Percentiles rank a stretch among this genome's conserved stretches.
phyloP scores from a whole-genome alignment of 1,140 invertebrate genomes.

The Drosophila ficusphila region DNA sequence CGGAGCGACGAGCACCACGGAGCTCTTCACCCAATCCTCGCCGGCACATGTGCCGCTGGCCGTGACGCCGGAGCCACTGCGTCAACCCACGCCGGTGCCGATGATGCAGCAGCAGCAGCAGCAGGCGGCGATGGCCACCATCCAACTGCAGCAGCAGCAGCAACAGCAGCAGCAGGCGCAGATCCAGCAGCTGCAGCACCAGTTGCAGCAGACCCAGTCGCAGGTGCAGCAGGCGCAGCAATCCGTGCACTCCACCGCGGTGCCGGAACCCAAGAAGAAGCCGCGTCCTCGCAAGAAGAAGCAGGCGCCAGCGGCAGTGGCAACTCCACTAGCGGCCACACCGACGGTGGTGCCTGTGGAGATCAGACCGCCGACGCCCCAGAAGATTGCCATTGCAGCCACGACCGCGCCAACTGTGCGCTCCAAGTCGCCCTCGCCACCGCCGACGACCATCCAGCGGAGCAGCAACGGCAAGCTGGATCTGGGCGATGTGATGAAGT shows the following conservation, averaged over 20 bases:
- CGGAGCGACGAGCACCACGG: slow-evolving; percentile 20
- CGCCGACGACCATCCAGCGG: slow-evolving; percentile 69
- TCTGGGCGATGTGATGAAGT: slow-evolving; percentile 86
- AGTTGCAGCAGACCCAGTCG: slow-evolving; percentile 66
- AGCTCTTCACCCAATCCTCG: slow-evolving; percentile 70
- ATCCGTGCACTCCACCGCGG: slow-evolving; percentile 26
- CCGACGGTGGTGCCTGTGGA: slow-evolving; percentile 22
- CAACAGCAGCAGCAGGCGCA: slow-evolving; percentile 72
- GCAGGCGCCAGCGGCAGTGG: slow-evolving; percentile 19
- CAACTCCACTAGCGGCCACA: slow-evolving; percentile 5
- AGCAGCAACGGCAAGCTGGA: slow-evolving; percentile 85
- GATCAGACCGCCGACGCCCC: slow-evolving; percentile 27
- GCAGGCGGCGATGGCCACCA: slow-evolving; percentile 64
- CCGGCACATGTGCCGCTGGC: slow-evolving; percentile 68
- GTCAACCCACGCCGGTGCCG: slow-evolving; percentile 68
- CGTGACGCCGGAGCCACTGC: slow-evolving; percentile 73
- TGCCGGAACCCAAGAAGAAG: slow-evolving; percentile 70
- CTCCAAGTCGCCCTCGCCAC: slow-evolving; percentile 67
- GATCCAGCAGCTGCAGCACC: slow-evolving; percentile 69
- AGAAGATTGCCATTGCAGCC: slow-evolving; percentile 31
- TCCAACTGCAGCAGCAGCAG: slow-evolving; percentile 75
- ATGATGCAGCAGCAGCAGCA: slow-evolving; percentile 59
- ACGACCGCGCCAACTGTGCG: slow-evolving; percentile 23
- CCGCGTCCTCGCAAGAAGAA: slow-evolving; percentile 74
- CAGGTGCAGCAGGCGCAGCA: slow-evolving; percentile 73